phyloP scores from a whole-genome alignment of 2,113 vertebrate genomes.

The Chrysochloris asiatica region DNA sequence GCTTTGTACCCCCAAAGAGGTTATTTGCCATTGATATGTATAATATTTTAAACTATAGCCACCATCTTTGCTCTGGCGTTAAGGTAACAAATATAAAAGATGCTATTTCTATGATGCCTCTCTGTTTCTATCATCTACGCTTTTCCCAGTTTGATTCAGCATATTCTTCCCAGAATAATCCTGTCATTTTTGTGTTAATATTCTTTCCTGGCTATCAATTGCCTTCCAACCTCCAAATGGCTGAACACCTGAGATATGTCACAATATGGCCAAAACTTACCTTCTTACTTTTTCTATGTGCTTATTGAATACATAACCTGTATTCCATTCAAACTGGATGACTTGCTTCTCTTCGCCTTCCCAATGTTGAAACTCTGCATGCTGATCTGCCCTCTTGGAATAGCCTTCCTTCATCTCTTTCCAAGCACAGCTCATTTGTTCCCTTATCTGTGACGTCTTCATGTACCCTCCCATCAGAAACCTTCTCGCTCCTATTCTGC shows the following conservation, averaged over 20 bases:
- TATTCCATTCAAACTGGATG: background rate
- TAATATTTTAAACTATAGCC: background rate
- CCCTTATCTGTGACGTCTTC: background rate
- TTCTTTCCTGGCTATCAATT: background rate
- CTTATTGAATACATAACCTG: background rate
- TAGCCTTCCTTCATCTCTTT: background rate
- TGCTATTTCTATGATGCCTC: background rate
- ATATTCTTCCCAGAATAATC: background rate
- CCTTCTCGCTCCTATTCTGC: background rate
- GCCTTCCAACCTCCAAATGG: background rate
- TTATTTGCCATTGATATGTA: background rate
- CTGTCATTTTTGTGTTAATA: background rate
- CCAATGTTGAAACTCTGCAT: background rate
- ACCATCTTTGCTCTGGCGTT: background rate
- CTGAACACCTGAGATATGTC: background rate
- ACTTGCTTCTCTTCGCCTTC: background rate
- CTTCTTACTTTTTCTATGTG: background rate
- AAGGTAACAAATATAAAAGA: conserved; percentile 8
- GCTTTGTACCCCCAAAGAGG: background rate
- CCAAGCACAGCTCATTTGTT: background rate
- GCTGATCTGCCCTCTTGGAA: background rate
- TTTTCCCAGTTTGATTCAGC: background rate
- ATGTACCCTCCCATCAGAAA: background rate
- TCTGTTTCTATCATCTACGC: background rate
- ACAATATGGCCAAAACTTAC: background rate